phyloP scores from a whole-genome alignment of 2,888 invertebrate species.

The Hydroisotoma schaefferi region DNA sequence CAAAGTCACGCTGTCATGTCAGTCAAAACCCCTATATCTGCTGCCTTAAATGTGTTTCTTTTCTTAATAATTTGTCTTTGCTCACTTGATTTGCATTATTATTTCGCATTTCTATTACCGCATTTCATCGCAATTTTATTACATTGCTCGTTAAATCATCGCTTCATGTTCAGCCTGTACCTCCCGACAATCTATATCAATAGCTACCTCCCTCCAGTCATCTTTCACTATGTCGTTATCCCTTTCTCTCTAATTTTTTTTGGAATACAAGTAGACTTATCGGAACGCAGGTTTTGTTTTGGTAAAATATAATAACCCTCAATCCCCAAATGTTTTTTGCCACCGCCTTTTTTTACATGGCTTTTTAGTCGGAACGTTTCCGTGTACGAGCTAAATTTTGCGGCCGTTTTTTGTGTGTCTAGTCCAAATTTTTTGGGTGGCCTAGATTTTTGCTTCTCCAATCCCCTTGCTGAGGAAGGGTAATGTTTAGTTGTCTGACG shows the following conservation, averaged over 20 bases:
- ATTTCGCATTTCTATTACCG: background rate
- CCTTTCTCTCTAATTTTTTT: too few relatives aligned
- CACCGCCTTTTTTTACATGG: slow-evolving; percentile 1
- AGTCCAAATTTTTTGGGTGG: slow-evolving; percentile 1
- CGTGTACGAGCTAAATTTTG: background rate
- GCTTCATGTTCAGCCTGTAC: background rate
- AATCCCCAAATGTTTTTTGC: background rate
- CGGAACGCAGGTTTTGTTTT: too few relatives aligned
- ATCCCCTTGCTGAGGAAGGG: too few relatives aligned
- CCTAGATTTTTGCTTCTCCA: slow-evolving; percentile 7
- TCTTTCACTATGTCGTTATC: too few relatives aligned
- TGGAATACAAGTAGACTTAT: too few relatives aligned
- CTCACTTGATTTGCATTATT: background rate
- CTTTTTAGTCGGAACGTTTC: slow-evolving; percentile 1
- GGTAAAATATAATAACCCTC: background rate
- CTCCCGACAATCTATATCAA: too few relatives aligned
- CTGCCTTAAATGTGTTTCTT: background rate
- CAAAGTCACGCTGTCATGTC: background rate
- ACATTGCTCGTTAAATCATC: background rate
- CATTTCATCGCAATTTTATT: background rate
- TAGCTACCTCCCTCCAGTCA: too few relatives aligned
- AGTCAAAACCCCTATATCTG: background rate
- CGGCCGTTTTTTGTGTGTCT: background rate
- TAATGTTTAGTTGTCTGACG: too few relatives aligned
- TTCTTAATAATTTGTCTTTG: background rate